Percentiles rank a stretch among this genome's conserved stretches.
Evolutionary conservation across 2,888 invertebrate species (phyloP).

Genomic region (Synergus umbraculus): DNA sequence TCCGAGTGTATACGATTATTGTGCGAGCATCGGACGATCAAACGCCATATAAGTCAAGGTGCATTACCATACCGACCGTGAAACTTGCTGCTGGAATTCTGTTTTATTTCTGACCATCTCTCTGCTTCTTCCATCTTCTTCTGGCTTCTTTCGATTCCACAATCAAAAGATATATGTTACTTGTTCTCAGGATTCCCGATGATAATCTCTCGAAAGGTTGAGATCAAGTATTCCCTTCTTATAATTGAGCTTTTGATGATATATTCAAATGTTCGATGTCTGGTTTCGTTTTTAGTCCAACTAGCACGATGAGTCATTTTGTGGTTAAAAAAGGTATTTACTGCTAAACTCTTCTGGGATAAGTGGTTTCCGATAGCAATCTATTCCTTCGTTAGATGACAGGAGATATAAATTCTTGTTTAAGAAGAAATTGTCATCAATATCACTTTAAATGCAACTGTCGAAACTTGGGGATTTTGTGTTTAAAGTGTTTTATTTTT

Average conservation of each 20-base stretch:
- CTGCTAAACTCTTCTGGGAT: background rate
- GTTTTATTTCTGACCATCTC: conserved; percentile 41
- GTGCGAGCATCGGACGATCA: conserved; percentile 46
- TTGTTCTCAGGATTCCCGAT: background rate
- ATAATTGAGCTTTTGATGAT: background rate
- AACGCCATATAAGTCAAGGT: conserved; percentile 44
- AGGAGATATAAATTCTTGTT: no score
- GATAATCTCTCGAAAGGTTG: background rate
- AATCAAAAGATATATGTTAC: background rate
- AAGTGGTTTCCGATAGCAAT: background rate
- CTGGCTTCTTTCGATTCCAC: background rate
- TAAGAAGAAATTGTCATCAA: no score
- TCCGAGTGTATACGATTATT: conserved; percentile 41
- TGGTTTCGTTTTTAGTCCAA: background rate
- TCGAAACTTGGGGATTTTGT: no score
- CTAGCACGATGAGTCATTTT: background rate
- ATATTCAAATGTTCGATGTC: background rate
- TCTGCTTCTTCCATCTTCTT: background rate
- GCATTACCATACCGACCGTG: conserved; percentile 44
- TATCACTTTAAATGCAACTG: no score
- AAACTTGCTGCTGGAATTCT: conserved; percentile 46
- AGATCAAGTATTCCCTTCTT: background rate
- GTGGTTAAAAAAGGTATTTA: background rate
- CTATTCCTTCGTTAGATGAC: background rate
- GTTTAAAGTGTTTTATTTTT: no score